Base-by-base conservation (phyloP, 53 echinoderm and acorn worm species). In the Patiria pectinifera region DNA sequence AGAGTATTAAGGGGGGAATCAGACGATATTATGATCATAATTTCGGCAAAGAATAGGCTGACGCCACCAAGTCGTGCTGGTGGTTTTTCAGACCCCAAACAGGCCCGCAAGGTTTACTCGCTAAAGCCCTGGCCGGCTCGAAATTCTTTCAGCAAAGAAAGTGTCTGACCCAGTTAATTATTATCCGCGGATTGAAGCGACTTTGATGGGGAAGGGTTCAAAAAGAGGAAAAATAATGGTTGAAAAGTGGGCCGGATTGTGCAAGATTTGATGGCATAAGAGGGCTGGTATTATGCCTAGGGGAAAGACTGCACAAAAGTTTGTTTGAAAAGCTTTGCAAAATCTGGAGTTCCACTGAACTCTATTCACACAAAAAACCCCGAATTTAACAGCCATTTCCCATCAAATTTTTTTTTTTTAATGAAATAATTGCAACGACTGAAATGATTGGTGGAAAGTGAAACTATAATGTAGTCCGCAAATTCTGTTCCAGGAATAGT, bases 141-240 rank as follows among this genome's bases (percentile, higher is more conserved):
- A 81, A 25, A 10, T 79, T 19, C 43, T 79, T 44, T 26, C 12
- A 12, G 35, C 35, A 76, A 26, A 12, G 21, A 79, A 47, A 79
- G 1, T 79, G 89, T 89, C 78, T 89, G 89, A 89, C 89, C 89
- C 78, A 89, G 78, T 89, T 89, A 89, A 90, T 90, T 90, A 90
- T 90, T 90, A 90, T 90, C 81, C 81, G 90, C 53, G 90, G 90
- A 80, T 69, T 90, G 90, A 90, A 81, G 90, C 80, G 90, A 90
- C 58, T 90, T 90, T 90, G 90, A 90, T 90, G 82, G 90, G 84
- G 44, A 23, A 18, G 44, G 63, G 63, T 11, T 76, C 4, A 35
- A 24, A 76, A 82, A 87, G 19, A 86, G 78, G 69, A 59, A 76
- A 89, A 78, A 78, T 59, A 59, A 48, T 21, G 24, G 24, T 22